phyloP scores from a whole-genome alignment of 2,113 vertebrate species.

The Cynocephalus volans region DNA sequence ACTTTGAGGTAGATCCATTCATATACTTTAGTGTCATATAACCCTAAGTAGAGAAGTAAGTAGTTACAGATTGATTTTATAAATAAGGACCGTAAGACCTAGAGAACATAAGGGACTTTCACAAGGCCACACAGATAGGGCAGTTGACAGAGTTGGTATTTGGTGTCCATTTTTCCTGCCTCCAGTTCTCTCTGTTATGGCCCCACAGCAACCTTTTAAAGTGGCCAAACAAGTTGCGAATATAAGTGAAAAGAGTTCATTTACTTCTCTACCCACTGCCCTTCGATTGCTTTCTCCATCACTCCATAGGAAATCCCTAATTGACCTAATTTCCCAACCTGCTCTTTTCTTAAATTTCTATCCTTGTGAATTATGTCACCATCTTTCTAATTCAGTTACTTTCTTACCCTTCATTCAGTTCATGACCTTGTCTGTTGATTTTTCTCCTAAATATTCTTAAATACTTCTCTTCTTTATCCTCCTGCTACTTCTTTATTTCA shows the following conservation, averaged over 20 bases:
- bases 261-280: background rate
- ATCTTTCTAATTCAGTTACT: background rate
- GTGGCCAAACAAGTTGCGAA: background rate
- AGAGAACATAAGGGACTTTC: background rate
- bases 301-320: background rate
- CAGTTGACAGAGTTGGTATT: background rate
- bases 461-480: background rate
- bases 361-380: background rate
- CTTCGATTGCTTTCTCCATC: background rate
- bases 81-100: background rate
- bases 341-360: background rate
- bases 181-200: background rate
- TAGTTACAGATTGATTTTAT: constrained; percentile 47
- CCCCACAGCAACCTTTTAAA: background rate
- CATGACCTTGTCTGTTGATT: background rate
- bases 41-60: background rate
- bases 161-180: background rate
- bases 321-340: background rate
- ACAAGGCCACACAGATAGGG: background rate
- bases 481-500: constrained; percentile 18
- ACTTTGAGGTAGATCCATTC: background rate
- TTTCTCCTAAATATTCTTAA: background rate
- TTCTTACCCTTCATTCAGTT: background rate
- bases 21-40: background rate
- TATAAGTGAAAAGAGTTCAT: background rate